Evolutionary conservation across 2,888 invertebrate genomes (phyloP), one percentile per base, ranked within the genome.

Genomic region (Drosophila kambysellisi): DNA sequence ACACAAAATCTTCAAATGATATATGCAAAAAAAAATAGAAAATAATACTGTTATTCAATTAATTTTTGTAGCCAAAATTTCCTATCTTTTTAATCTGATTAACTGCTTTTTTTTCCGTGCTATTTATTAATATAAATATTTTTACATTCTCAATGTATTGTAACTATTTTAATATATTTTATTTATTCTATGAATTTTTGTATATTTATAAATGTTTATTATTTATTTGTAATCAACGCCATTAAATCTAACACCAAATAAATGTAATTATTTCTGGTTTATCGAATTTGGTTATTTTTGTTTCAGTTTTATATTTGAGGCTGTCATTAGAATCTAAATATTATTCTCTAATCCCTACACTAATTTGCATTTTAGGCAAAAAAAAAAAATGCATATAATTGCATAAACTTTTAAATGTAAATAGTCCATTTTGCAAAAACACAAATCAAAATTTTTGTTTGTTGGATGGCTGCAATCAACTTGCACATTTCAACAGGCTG

Each of bases 401-500:
- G 12, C 67, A 33, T 67, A 65, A 65, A n/a, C 20, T 64, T 30
- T 41, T 35, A 30, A 32, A n/a, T 53, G 39, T 17, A 66, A 54
- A 67, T 41, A 41, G n/a, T 67, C 67, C 8, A 32, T 32, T 17
- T 25, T 9, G 1, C 15, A 33, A 50, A 50, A 25, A 15, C 30
- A 67, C 8, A 65, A 33, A 43, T 9, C 3, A 15, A 33, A 8
- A 12, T 35, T 39, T 35, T 32, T 32, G n/a, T 8, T 39, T 39
- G 29, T 41, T 32, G 57, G 33, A 15, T 29, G 30, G 7, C 30
- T 39, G 58, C 35, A 61, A 58, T 41, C 51, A 46, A 66, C 25
- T 33, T 56, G 70, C 70, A 60, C 54, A 60, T 12, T 50, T 53
- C 11, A 12, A 54, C 54, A 60, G 37, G 51, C 58, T 58, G 53